Conservation (phyloP, 2,797 vertebrate genomes). For the Rhynchotus rufescens region DNA sequence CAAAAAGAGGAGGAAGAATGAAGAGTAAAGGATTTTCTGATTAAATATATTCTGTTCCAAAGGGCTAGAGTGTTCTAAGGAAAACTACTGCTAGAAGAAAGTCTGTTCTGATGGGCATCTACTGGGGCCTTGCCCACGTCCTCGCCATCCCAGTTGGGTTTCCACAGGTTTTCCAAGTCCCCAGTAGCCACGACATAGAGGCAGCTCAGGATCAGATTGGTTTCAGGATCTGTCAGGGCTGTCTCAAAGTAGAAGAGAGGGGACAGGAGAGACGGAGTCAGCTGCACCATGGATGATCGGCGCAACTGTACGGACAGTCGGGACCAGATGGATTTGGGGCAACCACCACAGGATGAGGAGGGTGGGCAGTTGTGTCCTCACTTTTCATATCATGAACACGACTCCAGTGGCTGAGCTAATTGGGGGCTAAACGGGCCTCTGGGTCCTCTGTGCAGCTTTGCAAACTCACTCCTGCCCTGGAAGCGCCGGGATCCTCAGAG, state of each 20-base stretch:
- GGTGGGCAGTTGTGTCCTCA: fast-evolving
- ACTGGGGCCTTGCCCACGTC: not conserved
- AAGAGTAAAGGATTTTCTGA: not conserved
- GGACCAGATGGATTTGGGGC: not conserved
- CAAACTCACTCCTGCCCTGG: not conserved
- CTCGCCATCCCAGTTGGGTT: not conserved
- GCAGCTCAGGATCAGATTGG: not conserved
- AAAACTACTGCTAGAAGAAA: not conserved
- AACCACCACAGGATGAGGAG: not conserved
- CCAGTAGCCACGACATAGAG: not conserved
- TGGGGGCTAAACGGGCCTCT: not conserved
- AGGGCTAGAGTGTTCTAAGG: not conserved
- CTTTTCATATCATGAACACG: fast-evolving
- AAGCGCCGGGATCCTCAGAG: not conserved
- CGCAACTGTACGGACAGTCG: not conserved
- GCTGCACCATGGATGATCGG: not conserved
- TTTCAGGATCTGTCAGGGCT: not conserved
- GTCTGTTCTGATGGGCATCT: not conserved
- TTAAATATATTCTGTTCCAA: not conserved
- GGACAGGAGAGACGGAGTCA: not conserved
- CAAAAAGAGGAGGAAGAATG: not conserved
- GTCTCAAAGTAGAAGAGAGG: not conserved
- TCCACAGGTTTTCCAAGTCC: not conserved
- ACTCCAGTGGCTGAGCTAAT: not conserved
- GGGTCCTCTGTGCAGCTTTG: not conserved